phyloP scores from a whole-genome alignment of 2,797 vertebrate genomes.

The Lerista edwardsae region DNA sequence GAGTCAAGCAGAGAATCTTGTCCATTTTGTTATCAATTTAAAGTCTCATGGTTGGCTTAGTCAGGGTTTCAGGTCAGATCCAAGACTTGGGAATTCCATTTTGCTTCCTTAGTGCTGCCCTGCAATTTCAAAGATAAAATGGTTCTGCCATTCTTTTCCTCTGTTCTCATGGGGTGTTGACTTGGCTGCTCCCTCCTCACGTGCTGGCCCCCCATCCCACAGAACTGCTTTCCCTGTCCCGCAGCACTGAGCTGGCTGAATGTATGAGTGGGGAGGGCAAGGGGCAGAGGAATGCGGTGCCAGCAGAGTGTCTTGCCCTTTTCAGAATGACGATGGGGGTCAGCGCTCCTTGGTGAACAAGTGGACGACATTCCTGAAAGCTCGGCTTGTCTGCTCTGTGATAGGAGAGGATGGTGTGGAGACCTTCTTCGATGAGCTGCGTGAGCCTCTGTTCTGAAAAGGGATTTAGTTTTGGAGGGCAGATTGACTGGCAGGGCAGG shows the following conservation, averaged over 20 bases:
- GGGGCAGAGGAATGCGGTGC: too few relatives aligned
- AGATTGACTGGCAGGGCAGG: neutral
- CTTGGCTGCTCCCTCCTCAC: neutral
- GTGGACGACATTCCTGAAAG: constrained; percentile 89
- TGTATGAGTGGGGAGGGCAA: neutral
- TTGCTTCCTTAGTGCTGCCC: neutral
- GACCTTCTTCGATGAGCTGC: constrained; percentile 86
- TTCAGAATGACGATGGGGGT: constrained; percentile 86
- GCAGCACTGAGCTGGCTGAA: neutral
- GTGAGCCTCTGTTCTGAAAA: constrained; percentile 71
- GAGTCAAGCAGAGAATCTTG: neutral
- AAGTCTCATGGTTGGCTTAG: neutral
- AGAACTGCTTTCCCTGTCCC: neutral
- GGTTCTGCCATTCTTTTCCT: neutral
- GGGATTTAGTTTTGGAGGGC: neutral
- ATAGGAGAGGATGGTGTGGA: constrained; percentile 86
- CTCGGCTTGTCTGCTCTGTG: constrained; percentile 86
- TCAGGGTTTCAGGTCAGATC: neutral
- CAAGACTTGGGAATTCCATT: neutral
- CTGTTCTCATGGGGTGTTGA: neutral
- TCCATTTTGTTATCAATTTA: neutral
- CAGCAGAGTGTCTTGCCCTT: neutral
- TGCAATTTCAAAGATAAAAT: neutral
- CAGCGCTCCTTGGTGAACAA: constrained; percentile 87
- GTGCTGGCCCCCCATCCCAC: neutral